Evolutionary conservation across 2,888 invertebrate genomes (phyloP).

Genomic region (Andrena bicolor): DNA sequence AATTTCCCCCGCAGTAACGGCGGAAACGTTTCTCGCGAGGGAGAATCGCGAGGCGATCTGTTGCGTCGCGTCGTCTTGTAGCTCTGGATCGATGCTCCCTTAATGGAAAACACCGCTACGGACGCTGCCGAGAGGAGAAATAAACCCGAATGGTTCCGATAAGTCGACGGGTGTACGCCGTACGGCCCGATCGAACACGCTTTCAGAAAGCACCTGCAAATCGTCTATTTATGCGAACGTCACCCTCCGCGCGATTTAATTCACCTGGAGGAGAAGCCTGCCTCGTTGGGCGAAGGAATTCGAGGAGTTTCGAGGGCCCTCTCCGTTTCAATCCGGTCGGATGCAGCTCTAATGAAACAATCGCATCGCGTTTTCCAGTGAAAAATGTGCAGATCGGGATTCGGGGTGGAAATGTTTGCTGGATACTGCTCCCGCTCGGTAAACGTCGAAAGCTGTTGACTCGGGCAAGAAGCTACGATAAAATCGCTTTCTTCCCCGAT

Average conservation of each 20-base stretch:
- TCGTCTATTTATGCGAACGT: constrained; percentile 45
- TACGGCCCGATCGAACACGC: constrained; percentile 9
- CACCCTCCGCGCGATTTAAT: constrained; percentile 32
- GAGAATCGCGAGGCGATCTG: constrained; percentile 39
- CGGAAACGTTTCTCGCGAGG: constrained; percentile 5
- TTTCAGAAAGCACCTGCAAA: constrained; percentile 18
- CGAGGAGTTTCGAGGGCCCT: constrained; percentile 15
- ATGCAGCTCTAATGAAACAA: constrained; percentile 42
- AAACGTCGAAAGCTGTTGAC: too few relatives aligned
- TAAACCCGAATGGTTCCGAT: constrained; percentile 43
- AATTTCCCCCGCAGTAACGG: constrained; percentile 16
- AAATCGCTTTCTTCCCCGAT: too few relatives aligned
- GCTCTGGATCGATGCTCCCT: constrained; percentile 37
- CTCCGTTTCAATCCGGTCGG: constrained; percentile 33
- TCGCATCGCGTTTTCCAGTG: constrained; percentile 9
- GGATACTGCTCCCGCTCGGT: background rate
- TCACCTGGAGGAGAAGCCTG: constrained; percentile 22
- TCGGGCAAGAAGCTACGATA: too few relatives aligned
- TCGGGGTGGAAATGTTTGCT: constrained; percentile 4
- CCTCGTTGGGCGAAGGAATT: constrained; percentile 6
- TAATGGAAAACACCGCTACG: constrained; percentile 42
- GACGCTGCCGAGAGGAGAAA: constrained; percentile 30
- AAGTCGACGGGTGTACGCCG: constrained; percentile 10
- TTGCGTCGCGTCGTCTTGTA: constrained; percentile 32
- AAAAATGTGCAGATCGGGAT: constrained; percentile 21